A percentile compares a stretch with the other conserved stretches of the same genome.
These are phyloP conservation scores for Aurelia coerulea DNA, from an alignment of 30 jellyfish, hydroid and myxozoan species.

Conservation along the genomic window DNA sequence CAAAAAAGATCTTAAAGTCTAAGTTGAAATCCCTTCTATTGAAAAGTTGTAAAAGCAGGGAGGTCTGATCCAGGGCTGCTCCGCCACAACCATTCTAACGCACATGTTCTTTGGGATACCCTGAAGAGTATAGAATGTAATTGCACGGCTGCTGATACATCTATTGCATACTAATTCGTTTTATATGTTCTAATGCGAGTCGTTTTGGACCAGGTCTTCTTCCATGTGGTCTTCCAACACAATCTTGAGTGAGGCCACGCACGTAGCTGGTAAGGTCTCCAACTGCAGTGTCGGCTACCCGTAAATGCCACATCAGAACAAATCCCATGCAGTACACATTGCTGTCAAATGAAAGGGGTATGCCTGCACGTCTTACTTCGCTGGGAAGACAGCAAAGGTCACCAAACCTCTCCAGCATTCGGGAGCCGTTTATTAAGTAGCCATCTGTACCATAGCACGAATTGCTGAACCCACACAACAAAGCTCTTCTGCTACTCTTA, in stretches of 20 bases:
- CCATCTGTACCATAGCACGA: conserved; percentile 24
- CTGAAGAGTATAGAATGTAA: no score
- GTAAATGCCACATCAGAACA: background rate
- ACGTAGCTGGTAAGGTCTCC: background rate
- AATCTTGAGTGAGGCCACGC: background rate
- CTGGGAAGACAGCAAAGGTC: conserved; percentile 5
- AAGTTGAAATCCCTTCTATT: no score
- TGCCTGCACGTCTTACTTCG: background rate
- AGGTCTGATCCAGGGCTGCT: no score
- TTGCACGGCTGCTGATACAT: no score
- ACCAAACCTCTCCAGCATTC: conserved; percentile 4
- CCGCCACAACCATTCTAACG: no score
- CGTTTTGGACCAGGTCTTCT: no score
- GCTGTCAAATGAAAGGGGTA: background rate
- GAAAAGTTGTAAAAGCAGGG: no score
- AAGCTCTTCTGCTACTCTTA: background rate
- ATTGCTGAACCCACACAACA: conserved; percentile 14
- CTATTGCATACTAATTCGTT: no score
- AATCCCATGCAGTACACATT: conserved; percentile 2
- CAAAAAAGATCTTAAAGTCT: no score
- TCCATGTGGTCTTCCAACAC: conserved; percentile 1
- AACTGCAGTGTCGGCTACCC: background rate
- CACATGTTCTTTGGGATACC: no score
- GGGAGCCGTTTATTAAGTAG: background rate
- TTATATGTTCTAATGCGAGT: no score